Base-by-base conservation (phyloP, 2,888 invertebrate genomes). In the Nomada ruficornis region DNA sequence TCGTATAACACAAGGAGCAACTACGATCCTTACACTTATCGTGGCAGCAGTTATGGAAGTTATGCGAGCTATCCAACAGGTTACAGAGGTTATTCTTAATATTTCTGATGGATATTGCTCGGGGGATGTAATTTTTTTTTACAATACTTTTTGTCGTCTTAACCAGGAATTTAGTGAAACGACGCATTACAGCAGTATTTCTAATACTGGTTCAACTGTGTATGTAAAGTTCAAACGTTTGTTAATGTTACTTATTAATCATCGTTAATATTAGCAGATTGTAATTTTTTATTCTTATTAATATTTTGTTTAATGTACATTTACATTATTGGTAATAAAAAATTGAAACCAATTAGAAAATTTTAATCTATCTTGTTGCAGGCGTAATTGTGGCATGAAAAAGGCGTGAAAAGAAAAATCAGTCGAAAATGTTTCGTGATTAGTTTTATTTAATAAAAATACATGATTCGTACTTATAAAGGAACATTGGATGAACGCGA, bases 31-130 rank as follows among this genome's bases (percentile, higher is more conserved):
- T 84, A 83, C n/a, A 29, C 29, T 57, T 82, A 83, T 57, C 83
- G 84, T 3, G 62, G 59, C 15, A 82, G n/a, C 20, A 77, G 29
- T 52, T 87, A 88, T 13, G 86, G 80, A 11, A 78, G 54, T 26
- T 85, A 85, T 7, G 44, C 69, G 5, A 82, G 86, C 29, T 86
- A 88, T 80, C 92, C 91, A 0, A 86, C 92, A 5, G 92, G 92
- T 29, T 92, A 92, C 80, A 86, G 91, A 68, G 92, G 92, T 52
- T 92, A 92, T 64, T 91, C 92, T 47, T 89, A 84, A 84, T 57
- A 11, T 52, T 20, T 11, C 13, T 54, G 36, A 4, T 20, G 13
- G 4, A 23, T 54, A 18, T 23, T 11, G 11, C n/a, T 18, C 5
- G 18, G 50, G 2, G 4, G 15, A 11, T 47, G 44, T 44, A 15